Evolutionary conservation across 2,888 invertebrate species (phyloP).

Genomic region (Drosophila gaucha): DNA sequence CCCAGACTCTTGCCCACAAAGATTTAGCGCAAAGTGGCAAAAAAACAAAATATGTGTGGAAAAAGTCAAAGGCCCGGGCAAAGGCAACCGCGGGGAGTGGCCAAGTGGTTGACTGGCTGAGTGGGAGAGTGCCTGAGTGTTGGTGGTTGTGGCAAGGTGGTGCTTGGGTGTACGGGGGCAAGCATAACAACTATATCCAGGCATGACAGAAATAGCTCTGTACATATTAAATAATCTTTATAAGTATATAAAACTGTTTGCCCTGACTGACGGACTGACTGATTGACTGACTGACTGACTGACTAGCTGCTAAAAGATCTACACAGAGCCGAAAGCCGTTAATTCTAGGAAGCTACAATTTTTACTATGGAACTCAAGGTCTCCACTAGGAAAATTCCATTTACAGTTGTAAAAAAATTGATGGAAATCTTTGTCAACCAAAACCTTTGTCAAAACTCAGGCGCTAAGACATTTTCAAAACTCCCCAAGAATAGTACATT

Average conservation of each 20-base stretch:
- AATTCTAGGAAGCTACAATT: not conserved
- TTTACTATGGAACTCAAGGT: not conserved
- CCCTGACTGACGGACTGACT: not conserved
- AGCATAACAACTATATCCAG: constrained; percentile 45
- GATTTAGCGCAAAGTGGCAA: constrained; percentile 41
- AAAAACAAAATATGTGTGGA: constrained; percentile 14
- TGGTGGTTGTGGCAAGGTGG: not conserved
- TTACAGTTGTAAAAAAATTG: not conserved
- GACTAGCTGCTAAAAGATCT: constrained; percentile 1
- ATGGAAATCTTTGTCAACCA: not conserved
- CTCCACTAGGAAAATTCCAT: not conserved
- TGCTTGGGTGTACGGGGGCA: not conserved
- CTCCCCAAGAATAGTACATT: too few species aligned
- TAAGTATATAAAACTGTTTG: constrained; percentile 8
- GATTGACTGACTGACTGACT: not conserved
- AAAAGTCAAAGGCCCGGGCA: constrained; percentile 7
- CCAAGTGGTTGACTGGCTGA: not conserved
- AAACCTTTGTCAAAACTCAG: too few species aligned
- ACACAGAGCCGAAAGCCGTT: not conserved
- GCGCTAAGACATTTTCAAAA: too few species aligned
- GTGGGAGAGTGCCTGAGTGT: not conserved
- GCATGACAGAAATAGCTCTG: constrained; percentile 55
- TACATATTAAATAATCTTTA: constrained; percentile 30
- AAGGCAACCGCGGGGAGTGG: not conserved
- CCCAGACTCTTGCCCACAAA: constrained; percentile 24